phyloP scores from a whole-genome alignment of 53 echinoderm and acorn worm species.

The Paelopatides confundens region DNA sequence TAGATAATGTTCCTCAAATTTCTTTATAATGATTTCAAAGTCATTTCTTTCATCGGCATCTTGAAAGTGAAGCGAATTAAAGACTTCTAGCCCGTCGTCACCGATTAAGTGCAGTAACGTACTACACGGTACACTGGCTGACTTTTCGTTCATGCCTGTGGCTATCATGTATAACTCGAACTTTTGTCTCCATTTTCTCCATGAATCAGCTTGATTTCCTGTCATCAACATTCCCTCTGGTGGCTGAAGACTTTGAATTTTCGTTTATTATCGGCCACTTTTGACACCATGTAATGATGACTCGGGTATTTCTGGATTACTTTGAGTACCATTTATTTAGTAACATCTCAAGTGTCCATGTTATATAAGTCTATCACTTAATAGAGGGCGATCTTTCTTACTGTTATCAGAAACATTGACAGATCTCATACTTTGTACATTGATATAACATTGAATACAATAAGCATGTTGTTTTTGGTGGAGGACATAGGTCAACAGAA shows the following conservation, averaged over 20 bases:
- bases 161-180: slow-evolving; percentile 58
- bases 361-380: too few relatives aligned
- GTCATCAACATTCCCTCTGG: slow-evolving; percentile 9
- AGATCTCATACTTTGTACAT: too few relatives aligned
- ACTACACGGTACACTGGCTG: slow-evolving; percentile 15
- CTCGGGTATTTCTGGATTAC: too few relatives aligned
- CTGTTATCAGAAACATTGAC: too few relatives aligned
- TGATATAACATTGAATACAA: too few relatives aligned
- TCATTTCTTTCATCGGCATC: not conserved
- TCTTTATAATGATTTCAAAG: not conserved
- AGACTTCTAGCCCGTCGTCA: slow-evolving; percentile 60
- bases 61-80: slow-evolving; percentile 46
- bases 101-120: slow-evolving; percentile 51
- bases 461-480: too few relatives aligned
- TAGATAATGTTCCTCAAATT: slow-evolving; percentile 10
- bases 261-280: not conserved
- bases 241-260: slow-evolving; percentile 52
- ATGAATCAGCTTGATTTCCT: slow-evolving; percentile 50
- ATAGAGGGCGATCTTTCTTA: too few relatives aligned
- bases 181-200: slow-evolving; percentile 56
- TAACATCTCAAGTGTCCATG: too few relatives aligned
- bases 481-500: too few relatives aligned
- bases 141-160: slow-evolving; percentile 51
- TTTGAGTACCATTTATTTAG: too few relatives aligned
- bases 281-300: slow-evolving; percentile 52